Conservation (phyloP, 2,797 vertebrate genomes). For the Phrynocephalus forsythii region DNA sequence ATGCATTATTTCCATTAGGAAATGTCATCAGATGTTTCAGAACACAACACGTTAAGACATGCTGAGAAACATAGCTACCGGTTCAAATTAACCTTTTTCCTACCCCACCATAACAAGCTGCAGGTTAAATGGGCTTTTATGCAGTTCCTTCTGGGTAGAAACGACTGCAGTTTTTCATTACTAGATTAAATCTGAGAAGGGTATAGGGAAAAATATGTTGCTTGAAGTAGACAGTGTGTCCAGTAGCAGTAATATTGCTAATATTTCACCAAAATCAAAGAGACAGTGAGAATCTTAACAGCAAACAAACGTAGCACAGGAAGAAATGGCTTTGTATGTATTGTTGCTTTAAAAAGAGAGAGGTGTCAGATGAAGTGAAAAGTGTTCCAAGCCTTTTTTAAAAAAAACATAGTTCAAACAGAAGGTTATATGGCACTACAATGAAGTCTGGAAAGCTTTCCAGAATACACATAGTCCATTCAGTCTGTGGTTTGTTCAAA, state of each 20-base stretch:
- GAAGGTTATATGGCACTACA: constrained; percentile 88
- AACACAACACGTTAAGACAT: constrained; percentile 80
- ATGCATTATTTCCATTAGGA: constrained; percentile 81
- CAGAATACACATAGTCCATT: constrained; percentile 84
- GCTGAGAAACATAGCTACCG: constrained; percentile 70
- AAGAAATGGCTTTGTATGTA: constrained; percentile 76
- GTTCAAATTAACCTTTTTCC: constrained; percentile 73
- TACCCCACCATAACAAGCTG: constrained; percentile 75
- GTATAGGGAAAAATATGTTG: constrained; percentile 76
- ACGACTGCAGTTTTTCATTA: constrained; percentile 70
- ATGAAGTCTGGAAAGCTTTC: constrained; percentile 82
- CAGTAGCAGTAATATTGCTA: constrained; percentile 82
- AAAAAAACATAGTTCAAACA: constrained; percentile 71
- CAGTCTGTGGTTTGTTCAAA: constrained; percentile 76
- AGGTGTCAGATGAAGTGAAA: constrained; percentile 73
- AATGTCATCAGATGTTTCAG: constrained; percentile 77
- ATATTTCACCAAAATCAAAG: constrained; percentile 68
- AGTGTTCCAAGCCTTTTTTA: constrained; percentile 77
- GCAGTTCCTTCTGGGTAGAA: constrained; percentile 80
- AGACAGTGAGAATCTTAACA: constrained; percentile 72
- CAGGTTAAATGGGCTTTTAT: constrained; percentile 80
- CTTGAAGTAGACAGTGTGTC: constrained; percentile 80
- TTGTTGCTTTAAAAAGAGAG: constrained; percentile 75
- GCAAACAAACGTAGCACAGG: constrained; percentile 74
- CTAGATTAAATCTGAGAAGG: constrained; percentile 72